Base-by-base conservation (phyloP, 2,797 vertebrate species). In the Cetoscarus ocellatus region DNA sequence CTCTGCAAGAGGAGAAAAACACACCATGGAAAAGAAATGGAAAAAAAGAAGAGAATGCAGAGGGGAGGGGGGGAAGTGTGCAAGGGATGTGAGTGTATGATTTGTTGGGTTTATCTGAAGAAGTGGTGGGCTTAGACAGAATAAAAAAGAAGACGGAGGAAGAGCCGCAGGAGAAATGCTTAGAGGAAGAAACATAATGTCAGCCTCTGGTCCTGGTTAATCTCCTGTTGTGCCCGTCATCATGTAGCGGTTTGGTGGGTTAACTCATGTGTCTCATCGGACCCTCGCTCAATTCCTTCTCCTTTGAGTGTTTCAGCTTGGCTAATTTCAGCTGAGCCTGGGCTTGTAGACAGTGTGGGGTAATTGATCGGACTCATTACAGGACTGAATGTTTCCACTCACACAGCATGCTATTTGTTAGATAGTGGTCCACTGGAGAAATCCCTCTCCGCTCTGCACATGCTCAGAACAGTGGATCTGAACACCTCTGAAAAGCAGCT, bases 291-390 rank as follows among this genome's bases (percentile, higher is more conserved):
- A 52, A 73, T 66, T 83, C 69, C 47, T 50, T 49, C 67, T 51
- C 62, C 52, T 77, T 53, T 61, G 63, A 81, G 83, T 54, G 27
- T 83, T 81, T 74, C 45, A 5, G 77, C 69, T 60, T 18, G 69
- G 70, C 58, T 81, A 74, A 85, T 86, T 86, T 87, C 77, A 79
- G 79, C 72, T 55, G 57, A 79, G 78, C 65, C 55, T 27, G 3
- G 7, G 69, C 36, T 48, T 57, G 59, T 15, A 56, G 52, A 79
- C 17, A 38, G 67, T 42, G 73, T 45, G 14, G 19, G 55, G 65
- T 75, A 86, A 88, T 79, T 83, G 85, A 92, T 87, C 71, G 39
- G 35, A 59, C 70, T 90, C 79, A 82, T 87, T 69, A 84, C 18
- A 54, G 67, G 17, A 50, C 68, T 55, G 52, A 77, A 71, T 72